Base-by-base conservation (phyloP, 2,888 invertebrate species). In the Sympetrum striolatum region DNA sequence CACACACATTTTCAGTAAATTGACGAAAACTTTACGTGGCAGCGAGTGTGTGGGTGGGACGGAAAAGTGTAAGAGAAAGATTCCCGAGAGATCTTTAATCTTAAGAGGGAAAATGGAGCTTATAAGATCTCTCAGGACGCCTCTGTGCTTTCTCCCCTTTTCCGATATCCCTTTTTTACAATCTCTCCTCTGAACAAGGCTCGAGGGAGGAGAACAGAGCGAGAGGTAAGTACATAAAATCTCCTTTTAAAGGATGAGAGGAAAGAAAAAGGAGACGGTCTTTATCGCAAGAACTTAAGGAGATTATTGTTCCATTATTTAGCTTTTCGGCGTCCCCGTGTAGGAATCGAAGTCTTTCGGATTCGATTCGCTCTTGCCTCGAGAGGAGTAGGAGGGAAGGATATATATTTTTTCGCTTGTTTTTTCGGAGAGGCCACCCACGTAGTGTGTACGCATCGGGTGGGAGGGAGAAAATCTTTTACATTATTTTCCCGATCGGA, bases 221-320 rank as follows among this genome's bases (percentile, higher is more conserved):
- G 73, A 14, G 73, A 31, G 73, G 73, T 73, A 73, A 73, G 73
- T 73, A 73, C 31, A 73, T 73, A 73, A 73, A 73, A 31, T 31
- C 73, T 73, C 73, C 73, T 73, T 73, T 60, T 22, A 58, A 37
- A 15, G 86, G 22, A 25, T 22, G 82, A 60, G 14, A 60, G 18
- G 31, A 37, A 82, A 82, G 31, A 37, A 82, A 82, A 82, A 53
- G 25, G 18, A 4, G 2, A 15, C 12, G 15, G 60, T n/a, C 60
- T 86, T 86, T 53, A 58, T 60, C 58, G 60, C n/a, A 22, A 60
- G 64, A 60, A 73, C 86, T 22, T 12, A 86, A 86, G 73, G 86
- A 86, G 86, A 86, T 86, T 64, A 86, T 86, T 64, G 60, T 58
- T 86, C 86, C 86, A 86, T 86, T 48, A 86, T 86, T 86, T 37